Evolutionary conservation across 2,113 vertebrate species (phyloP), one percentile per base, ranked within the genome.

Genomic region (Choloepus hoffmanni): DNA sequence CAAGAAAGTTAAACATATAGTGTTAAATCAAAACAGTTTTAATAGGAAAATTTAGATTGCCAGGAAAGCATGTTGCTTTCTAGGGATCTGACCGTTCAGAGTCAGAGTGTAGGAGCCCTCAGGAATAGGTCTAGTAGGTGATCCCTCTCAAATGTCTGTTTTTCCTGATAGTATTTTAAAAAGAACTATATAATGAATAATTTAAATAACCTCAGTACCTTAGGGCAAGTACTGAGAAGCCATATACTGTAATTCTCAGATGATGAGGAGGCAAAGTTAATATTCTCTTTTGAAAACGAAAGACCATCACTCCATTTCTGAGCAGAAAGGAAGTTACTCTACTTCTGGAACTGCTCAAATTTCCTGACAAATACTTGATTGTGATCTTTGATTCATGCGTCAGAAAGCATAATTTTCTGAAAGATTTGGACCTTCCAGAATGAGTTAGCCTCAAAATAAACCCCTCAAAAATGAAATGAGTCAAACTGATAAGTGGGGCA

Each of bases 391-490:
- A 82, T 60, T 92, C 19, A 30, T n/a, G 3, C 28, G 67, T 60
- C 68, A 68, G 21, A 83, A 88, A 88, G 87, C 40, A 43, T 63
- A 60, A 65, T 74, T 82, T 82, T 82, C 85, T 94, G 77, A 89
- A 88, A 76, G 33, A 68, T 60, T n/a, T 83, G 24, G 30, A 11
- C 14, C 19, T 14, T n/a, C 11, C 3, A 50, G 60, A 83, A 88
- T 8, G 36, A 89, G 21, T 74, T 76, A 26, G 7, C 24, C 87
- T 83, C 15, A 83, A 88, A 92, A 76, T 76, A 76, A 88, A 60
- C 24, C 6, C 78, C 43, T 84, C 26, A 45, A 70, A 95, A 60
- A 70, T 53, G 60, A 85, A 95, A 70, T 12, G 53, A 33, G 2
- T 84, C 77, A 89, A 77, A 0, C 21, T 77, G 28, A 48, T 79